Base-by-base conservation (phyloP, 2,888 invertebrate species). In the Anthophora plumipes region DNA sequence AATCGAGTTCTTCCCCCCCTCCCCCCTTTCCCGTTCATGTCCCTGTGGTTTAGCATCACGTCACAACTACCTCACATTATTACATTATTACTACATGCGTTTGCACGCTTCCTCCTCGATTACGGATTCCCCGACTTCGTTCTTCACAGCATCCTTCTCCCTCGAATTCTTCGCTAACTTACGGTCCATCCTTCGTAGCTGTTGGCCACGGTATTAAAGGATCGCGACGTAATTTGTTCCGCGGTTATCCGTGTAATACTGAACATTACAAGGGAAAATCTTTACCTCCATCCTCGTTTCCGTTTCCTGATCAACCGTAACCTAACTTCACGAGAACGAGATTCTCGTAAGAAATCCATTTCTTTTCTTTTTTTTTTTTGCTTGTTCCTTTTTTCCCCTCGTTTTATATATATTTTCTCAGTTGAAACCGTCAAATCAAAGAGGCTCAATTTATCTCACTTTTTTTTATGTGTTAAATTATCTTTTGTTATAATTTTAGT, bases 61-160 rank as follows among this genome's bases (percentile, higher is more conserved):
- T n/a, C 46, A 22, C 48, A 41, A 63, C 59, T 66, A 75, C 60
- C 50, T 82, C 64, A 59, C 54, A 70, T 81, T 63, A 74, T 82
- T 82, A 74, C 74, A 67, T 73, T 77, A 80, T 76, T 78, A 68
- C 59, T 61, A 67, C 69, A 59, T 60, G 55, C 64, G 68, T 69
- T 73, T 81, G 63, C 72, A 73, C 80, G 80, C 81, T 70, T 81
- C 77, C 57, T 64, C 22, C 71, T 60, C 71, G 66, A 75, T 82
- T 77, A 81, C 31, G 59, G 46, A 83, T 75, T 59, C 64, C 25
- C 20, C 59, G 20, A 22, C 52, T 43, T 7, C 12, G 50, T 31
- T 41, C 55, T 75, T 79, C 70, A 50, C 43, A 7, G 37, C 46
- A 22, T 63, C 37, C 37, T 82, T 77, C 60, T 50, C 76, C 57